These are phyloP conservation scores for Stictocephala bisonia DNA, from an alignment of 2,888 invertebrate genomes.

Conservation along the genomic window DNA sequence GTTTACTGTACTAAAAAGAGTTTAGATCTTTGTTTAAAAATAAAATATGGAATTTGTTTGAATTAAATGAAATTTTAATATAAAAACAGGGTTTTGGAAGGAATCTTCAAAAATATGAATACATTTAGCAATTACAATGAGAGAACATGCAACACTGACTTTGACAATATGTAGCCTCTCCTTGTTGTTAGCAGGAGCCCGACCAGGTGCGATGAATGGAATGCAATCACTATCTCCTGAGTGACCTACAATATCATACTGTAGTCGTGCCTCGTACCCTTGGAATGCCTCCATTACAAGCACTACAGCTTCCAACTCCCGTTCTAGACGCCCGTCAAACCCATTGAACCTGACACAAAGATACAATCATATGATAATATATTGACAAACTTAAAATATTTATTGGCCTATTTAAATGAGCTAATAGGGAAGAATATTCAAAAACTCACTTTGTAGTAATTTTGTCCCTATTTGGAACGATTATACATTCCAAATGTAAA, in stretches of 20 bases:
- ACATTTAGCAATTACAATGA: not conserved
- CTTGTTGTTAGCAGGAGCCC: conserved; percentile 89
- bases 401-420: not conserved
- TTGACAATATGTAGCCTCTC: conserved; percentile 83
- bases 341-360: conserved; percentile 81
- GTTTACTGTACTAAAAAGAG: too few relatives aligned
- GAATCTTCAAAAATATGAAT: too few relatives aligned
- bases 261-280: conserved; percentile 88
- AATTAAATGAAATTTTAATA: too few relatives aligned
- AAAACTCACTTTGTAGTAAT: not conserved
- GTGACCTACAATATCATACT: conserved; percentile 94
- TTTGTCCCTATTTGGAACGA: not conserved
- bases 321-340: conserved; percentile 91
- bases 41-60: too few relatives aligned
- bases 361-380: not conserved
- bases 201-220: conserved; percentile 74
- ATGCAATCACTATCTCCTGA: conserved; percentile 90
- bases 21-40: too few relatives aligned
- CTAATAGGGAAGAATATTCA: not conserved
- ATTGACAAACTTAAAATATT: not conserved
- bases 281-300: conserved; percentile 92
- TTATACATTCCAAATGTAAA: too few relatives aligned
- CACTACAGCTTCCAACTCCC: conserved; percentile 89
- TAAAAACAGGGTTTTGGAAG: too few relatives aligned
- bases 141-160: conserved; percentile 63